Base-by-base conservation (phyloP, 1,140 invertebrate genomes). In the Drosophila serrata region DNA sequence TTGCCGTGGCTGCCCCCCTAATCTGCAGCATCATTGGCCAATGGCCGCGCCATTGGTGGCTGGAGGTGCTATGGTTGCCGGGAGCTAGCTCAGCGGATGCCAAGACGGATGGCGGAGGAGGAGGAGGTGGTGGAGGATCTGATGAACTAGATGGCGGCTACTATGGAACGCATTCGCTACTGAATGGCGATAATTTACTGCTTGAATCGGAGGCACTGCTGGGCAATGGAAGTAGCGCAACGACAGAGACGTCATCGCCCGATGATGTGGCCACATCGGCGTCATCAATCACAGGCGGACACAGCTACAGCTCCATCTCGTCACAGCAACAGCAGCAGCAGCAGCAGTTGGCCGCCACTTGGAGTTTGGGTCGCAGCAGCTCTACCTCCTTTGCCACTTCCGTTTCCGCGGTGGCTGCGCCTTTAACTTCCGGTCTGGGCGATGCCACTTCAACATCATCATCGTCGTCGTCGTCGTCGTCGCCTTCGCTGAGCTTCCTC, bases 21-120 rank as follows among this genome's bases (percentile, higher is more conserved):
- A 92, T 93, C 74, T 92, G 91, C 77, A 93, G 86, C 70, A 93
- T 93, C 58, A 92, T 92, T 60, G 92, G 90, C 70, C 82, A 92
- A 57, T 92, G 92, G 90, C 92, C 92, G 56, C 75, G 75, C 6
- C 80, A 92, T 55, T 93, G 92, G 92, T 93, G 92, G 92, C 70
- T 92, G 17, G 90, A 92, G 58, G 51, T 91, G 51, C 65, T 82
- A 13, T 84, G 72, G 64, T 8, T 51, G 8, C 24, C 29, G 7
- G 35, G 37, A 49, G 46, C 43, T 6, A 33, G 42, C 43, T 27
- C 57, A 13, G 24, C 40, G 37, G 84, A 84, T 37, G 42, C 43
- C 15, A 27, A n/a, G 24, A 6, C 40, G 17, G 57, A 61, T 24
- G 62, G 42, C 33, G 2, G 17, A 15, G 1, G 42, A 39, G 2